Percentiles rank a stretch among this genome's conserved stretches.
These are phyloP conservation scores for Caenorhabditis sp. DNA, from an alignment of 2,888 invertebrate species.

Conservation along the genomic window DNA sequence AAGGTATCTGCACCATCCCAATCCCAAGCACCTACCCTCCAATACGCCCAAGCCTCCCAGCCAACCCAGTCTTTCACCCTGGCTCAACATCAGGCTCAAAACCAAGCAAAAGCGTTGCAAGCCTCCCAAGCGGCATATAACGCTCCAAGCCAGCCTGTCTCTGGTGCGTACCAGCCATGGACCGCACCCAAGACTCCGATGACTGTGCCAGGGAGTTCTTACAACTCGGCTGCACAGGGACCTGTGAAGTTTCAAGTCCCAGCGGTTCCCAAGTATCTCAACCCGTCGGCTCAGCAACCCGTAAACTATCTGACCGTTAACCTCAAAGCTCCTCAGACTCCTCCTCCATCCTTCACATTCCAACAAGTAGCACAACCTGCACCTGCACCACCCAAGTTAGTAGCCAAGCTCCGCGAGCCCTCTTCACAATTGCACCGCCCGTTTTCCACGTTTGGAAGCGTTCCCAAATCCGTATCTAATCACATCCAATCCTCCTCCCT, in stretches of 20 bases:
- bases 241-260: constrained; percentile 36
- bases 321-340: constrained; percentile 22
- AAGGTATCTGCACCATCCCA: background rate
- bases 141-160: constrained; percentile 39
- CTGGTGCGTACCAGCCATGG: constrained; percentile 37
- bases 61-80: constrained; percentile 35
- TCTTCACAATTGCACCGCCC: constrained; percentile 27
- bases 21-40: constrained; percentile 1
- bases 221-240: constrained; percentile 33
- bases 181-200: constrained; percentile 8
- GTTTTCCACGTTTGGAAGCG: constrained; percentile 36
- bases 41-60: constrained; percentile 31
- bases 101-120: constrained; percentile 30
- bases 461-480: constrained; percentile 40
- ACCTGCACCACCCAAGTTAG: constrained; percentile 12
- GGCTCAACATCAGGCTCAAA: constrained; percentile 48
- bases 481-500: constrained; percentile 24
- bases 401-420: constrained; percentile 8
- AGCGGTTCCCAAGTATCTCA: constrained; percentile 20
- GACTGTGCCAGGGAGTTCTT: constrained; percentile 11
- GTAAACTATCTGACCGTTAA: constrained; percentile 58
- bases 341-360: constrained; percentile 31
- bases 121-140: constrained; percentile 45
- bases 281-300: constrained; percentile 17
- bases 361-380: constrained; percentile 14